Percentiles rank a stretch among this genome's conserved stretches.
Conservation (phyloP, 2,797 vertebrate genomes). For the Clarias pachynema region DNA sequence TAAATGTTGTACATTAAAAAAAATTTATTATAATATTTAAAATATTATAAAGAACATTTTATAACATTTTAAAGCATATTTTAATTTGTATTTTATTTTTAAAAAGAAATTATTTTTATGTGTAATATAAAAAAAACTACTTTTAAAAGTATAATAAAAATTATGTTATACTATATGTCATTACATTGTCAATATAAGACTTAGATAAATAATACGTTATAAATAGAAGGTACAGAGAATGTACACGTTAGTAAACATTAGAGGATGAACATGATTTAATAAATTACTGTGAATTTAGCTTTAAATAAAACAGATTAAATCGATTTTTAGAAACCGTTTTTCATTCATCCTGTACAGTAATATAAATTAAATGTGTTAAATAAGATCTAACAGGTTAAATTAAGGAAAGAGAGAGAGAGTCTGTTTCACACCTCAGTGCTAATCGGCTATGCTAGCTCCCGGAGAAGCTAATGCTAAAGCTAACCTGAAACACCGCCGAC, state of each 20-base stretch:
- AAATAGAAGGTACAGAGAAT: neutral
- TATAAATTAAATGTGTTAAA: neutral
- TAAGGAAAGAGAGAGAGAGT: neutral
- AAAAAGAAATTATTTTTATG: neutral
- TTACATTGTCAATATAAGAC: neutral
- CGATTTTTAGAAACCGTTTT: neutral
- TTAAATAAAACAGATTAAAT: neutral
- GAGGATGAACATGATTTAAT: neutral
- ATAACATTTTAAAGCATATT: too few species aligned
- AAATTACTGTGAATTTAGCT: neutral
- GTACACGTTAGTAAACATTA: neutral
- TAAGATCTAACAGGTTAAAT: neutral
- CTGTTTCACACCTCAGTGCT: slow-evolving; percentile 42
- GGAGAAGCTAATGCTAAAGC: slow-evolving; percentile 61
- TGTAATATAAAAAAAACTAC: neutral
- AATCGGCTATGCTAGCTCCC: slow-evolving; percentile 11
- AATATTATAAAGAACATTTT: too few species aligned
- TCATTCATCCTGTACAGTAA: neutral
- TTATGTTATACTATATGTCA: too few species aligned
- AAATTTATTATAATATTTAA: too few species aligned
- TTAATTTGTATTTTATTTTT: too few species aligned
- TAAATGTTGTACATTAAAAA: too few species aligned
- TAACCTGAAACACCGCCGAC: slow-evolving; percentile 66
- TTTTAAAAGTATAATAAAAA: neutral
- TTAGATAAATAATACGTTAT: neutral